Evolutionary conservation across 2,888 invertebrate species (phyloP), one percentile per base, ranked within the genome.

Genomic region (Anagyrus pseudococci): DNA sequence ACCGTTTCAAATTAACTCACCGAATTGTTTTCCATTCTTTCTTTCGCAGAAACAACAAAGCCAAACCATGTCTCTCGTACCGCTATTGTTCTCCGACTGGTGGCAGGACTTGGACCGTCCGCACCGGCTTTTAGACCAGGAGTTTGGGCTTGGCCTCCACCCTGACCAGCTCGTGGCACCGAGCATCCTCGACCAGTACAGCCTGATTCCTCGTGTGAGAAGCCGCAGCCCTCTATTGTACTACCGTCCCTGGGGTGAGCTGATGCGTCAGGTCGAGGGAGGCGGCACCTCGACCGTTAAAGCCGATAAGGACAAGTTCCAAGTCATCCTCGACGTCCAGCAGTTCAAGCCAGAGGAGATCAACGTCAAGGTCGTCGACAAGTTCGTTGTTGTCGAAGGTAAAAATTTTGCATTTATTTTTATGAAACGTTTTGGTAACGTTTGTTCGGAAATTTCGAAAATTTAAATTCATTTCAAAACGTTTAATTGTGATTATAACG

Each of bases 11-110:
- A n/a, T n/a, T n/a, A n/a, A n/a, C n/a, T n/a, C n/a, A n/a, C n/a
- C n/a, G n/a, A n/a, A n/a, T n/a, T n/a, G n/a, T n/a, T n/a, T n/a
- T n/a, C n/a, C n/a, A n/a, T n/a, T n/a, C n/a, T n/a, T n/a, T n/a
- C n/a, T n/a, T n/a, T n/a, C n/a, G 25, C 59, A 64, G 59, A 13
- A 8, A 52, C 25, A 48, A 67, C 62, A 67, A 57, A 33, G 55
- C 52, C 22, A 70, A 29, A 29, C 85, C 84, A 92, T 92, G 91
- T 91, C 92, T 77, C 84, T 91, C 79, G 89, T 92, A 70, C 92
- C 93, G 68, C 84, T 92, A 81, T 83, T 91, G 80, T 92, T 91
- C 82, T 91, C 92, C 67, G 91, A 93, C 78, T 92, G 92, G 92
- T 93, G 92, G 92, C 90, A 92, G 76, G 91, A 91, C 72, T 84